Base-by-base conservation (phyloP, 2,113 vertebrate genomes). In the Cervus canadensis region DNA sequence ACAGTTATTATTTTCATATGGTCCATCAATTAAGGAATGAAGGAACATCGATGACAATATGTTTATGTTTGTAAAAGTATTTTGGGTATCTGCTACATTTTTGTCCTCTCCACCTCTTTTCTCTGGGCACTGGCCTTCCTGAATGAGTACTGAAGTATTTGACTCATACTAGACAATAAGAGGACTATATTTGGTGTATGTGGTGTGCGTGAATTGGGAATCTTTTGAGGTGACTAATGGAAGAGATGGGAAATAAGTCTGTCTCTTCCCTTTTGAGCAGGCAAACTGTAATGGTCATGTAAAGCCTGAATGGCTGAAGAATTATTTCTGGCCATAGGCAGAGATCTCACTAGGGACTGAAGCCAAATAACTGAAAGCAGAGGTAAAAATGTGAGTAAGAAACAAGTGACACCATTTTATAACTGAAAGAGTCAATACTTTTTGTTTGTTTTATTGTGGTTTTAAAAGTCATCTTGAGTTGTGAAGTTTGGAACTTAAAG, bases 391-490 rank as follows among this genome's bases (percentile, higher is more conserved):
- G 5, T 36, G 25, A 36, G 43, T 36, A 52, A 85, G 30, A 74
- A 64, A 50, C 0, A 30, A 23, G 19, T 71, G 23, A 79, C 5
- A 33, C 11, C 11, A 3, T 74, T 60, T 36, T 36, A 48, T 28
- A 30, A 17, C 9, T 45, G 81, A 87, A 5, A 57, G 6, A 54
- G 16, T 12, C 40, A 56, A n/a, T 54, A 21, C 12, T 45, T 59
- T 91, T 90, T 21, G 48, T 54, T 26, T 86, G n/a, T 11, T 87
- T 56, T 81, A 45, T 40, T 95, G n/a, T 67, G 40, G 8, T 83
- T 89, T 78, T 78, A 45, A 91, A 91, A 92, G 28, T 92, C 60
- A 43, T 54, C 79, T 84, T 83, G 64, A 87, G 6, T 87, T 90
- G 33, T 94, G 81, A 54, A 7, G 50, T 60, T 78, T 87, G 15